Conservation (phyloP, 1,140 invertebrate genomes). For the Aphelenchoides besseyi region DNA sequence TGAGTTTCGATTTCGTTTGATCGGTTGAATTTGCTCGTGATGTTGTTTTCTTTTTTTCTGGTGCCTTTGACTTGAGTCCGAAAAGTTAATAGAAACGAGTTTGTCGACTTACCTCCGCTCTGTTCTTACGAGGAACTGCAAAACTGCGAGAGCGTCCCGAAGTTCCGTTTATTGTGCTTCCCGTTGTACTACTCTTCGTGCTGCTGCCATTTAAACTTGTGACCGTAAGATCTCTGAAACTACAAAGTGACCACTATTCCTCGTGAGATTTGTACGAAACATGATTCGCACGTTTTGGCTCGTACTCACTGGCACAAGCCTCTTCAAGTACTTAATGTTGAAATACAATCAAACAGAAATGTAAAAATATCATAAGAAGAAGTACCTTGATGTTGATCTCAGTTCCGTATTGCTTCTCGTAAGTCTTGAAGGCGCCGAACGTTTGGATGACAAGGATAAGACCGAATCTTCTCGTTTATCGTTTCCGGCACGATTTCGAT, state of each 20-base stretch:
- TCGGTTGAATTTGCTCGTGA: background rate
- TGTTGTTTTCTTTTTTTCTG: background rate
- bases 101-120: background rate
- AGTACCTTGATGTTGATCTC: slow-evolving; percentile 6
- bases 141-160: background rate
- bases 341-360: background rate
- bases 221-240: background rate
- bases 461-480: background rate
- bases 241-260: too few species aligned
- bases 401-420: background rate
- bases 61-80: background rate
- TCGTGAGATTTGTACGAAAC: too few species aligned
- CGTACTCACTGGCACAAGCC: background rate
- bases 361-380: background rate
- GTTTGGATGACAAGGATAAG: background rate
- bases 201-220: background rate
- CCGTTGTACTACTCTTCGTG: background rate
- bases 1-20: background rate
- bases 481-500: background rate
- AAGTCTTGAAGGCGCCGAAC: background rate
- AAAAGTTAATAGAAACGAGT: background rate
- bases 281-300: background rate
- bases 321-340: too few species aligned
- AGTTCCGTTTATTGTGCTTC: background rate
- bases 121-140: background rate